Conservation (phyloP, 2,797 vertebrate genomes). For the Lepus oiostolus region DNA sequence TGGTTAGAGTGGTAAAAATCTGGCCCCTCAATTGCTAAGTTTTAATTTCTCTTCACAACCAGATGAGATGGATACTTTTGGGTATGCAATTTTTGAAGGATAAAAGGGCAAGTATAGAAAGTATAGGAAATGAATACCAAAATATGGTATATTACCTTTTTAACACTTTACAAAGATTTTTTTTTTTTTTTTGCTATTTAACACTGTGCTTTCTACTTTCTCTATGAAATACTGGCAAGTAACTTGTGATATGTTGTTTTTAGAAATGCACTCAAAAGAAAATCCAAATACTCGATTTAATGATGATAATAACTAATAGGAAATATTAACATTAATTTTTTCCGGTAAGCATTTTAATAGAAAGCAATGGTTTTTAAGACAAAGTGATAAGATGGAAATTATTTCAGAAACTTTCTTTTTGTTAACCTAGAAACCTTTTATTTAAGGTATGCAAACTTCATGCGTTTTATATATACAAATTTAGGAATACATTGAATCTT, state of each 20-base stretch:
- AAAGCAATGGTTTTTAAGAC: constrained; percentile 22
- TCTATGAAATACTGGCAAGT: constrained; percentile 46
- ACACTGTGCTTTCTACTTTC: background rate
- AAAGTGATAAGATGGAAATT: background rate
- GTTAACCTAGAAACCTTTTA: no score
- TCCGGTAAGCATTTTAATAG: background rate
- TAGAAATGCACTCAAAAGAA: background rate
- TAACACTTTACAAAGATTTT: constrained; percentile 24
- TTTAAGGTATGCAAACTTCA: no score
- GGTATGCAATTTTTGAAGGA: constrained; percentile 2
- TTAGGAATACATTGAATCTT: no score
- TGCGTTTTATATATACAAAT: no score
- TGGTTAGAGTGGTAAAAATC: constrained; percentile 16
- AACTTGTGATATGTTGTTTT: constrained; percentile 22
- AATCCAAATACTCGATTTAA: constrained; percentile 30
- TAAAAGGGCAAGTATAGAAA: constrained; percentile 50
- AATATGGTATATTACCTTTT: constrained; percentile 41
- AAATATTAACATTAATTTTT: constrained; percentile 29
- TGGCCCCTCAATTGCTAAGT: constrained; percentile 4
- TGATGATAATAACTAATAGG: background rate
- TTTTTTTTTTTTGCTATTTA: constrained; percentile 24
- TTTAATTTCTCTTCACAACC: constrained; percentile 27
- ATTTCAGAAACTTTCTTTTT: background rate
- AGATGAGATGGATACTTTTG: constrained; percentile 35
- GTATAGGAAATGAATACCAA: background rate